Percentiles rank a stretch among this genome's conserved stretches.
These are phyloP conservation scores for Ondatra zibethicus DNA, from an alignment of 2,113 vertebrate genomes.

Conservation along the genomic window DNA sequence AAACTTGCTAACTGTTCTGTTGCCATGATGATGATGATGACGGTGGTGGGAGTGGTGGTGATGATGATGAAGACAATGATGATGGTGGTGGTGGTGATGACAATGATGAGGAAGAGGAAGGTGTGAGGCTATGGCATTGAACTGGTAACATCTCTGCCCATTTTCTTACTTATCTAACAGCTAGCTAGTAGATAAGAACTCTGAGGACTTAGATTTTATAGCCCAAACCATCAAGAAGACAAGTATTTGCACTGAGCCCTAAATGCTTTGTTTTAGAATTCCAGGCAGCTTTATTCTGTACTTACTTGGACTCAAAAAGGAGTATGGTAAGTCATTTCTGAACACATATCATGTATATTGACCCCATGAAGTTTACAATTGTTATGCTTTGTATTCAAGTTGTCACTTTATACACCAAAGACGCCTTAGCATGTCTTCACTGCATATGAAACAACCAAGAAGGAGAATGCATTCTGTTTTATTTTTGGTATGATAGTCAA, in stretches of 20 bases:
- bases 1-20: background rate
- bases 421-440: constrained; percentile 23
- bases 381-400: background rate
- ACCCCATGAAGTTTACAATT: constrained; percentile 36
- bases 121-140: background rate
- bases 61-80: background rate
- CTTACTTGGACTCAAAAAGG: background rate
- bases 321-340: constrained; percentile 47
- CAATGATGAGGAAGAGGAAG: background rate
- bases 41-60: background rate
- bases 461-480: constrained; percentile 42
- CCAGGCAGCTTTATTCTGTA: background rate
- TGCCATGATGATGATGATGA: background rate
- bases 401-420: constrained; percentile 54
- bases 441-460: constrained; percentile 53
- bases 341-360: background rate
- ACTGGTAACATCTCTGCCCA: background rate
- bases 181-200: background rate
- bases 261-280: background rate
- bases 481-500: background rate
- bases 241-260: background rate
- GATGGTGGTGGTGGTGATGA: background rate
- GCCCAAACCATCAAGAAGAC: background rate
- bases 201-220: background rate
- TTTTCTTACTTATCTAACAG: background rate